These are phyloP conservation scores for Pseudorectes ferrugineus DNA, from an alignment of 2,113 vertebrate genomes.

Conservation along the genomic window DNA sequence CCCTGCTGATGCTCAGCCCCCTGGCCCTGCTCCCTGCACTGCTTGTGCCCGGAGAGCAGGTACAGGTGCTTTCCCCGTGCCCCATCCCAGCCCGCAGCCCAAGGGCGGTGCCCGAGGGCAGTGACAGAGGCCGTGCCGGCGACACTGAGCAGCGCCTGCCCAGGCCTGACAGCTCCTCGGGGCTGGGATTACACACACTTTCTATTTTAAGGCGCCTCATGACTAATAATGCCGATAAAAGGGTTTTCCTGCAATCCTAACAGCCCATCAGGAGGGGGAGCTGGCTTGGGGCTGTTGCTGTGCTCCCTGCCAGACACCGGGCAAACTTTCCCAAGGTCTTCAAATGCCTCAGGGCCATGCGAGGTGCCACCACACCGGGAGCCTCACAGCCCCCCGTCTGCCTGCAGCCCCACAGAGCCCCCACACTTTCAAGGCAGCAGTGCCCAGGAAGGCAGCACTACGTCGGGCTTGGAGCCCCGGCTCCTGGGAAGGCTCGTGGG, in stretches of 20 bases:
- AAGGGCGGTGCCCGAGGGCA: neutral
- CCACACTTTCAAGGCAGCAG: neutral
- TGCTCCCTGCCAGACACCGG: neutral
- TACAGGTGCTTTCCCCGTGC: rapidly evolving
- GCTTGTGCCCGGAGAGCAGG: rapidly evolving
- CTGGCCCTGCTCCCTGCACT: neutral
- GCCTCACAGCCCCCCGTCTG: neutral
- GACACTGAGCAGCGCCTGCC: neutral
- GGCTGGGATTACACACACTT: neutral
- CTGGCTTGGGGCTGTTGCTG: neutral
- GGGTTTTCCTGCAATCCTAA: neutral
- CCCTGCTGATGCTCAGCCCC: neutral
- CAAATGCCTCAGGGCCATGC: rapidly evolving
- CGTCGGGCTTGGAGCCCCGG: neutral
- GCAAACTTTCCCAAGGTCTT: neutral
- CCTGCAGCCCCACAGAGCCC: neutral
- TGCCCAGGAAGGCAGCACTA: neutral
- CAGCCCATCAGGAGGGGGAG: neutral
- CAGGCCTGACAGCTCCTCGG: neutral
- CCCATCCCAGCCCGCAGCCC: rapidly evolving
- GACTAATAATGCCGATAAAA: neutral
- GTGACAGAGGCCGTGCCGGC: neutral
- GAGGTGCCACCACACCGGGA: rapidly evolving
- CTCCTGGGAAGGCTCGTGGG: neutral
- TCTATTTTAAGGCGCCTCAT: constrained; percentile 24